Base-by-base conservation (phyloP, 2,113 vertebrate species). In the Osmerus eperlanus region DNA sequence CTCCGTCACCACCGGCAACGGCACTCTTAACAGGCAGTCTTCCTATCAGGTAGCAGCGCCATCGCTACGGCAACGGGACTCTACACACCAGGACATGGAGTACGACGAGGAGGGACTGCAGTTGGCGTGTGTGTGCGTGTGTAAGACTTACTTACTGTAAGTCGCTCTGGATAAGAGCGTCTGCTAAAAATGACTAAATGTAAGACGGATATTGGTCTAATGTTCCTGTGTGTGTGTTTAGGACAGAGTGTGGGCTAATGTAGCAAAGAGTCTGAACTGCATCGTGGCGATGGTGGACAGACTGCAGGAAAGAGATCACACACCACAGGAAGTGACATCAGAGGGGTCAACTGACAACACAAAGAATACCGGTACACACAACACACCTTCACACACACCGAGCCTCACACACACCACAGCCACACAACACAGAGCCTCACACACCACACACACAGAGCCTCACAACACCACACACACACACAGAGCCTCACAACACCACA, bases 51-150 rank as follows among this genome's bases (percentile, higher is more conserved):
- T 88, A 0, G 85, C 79, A 0, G 36, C 3, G 3, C 9, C 21
- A 0, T 56, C 71, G 0, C 56, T 87, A 0, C 77, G 83, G 52
- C 90, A 87, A 25, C 92, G 91, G 64, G 92, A 92, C 53, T 91
- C 81, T 2, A 89, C 90, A 59, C 91, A 88, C 0, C 88, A 89
- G 7, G 90, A 94, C 6, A 80, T 76, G 0, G 93, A 94, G 78
- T 95, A 95, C 11, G 91, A 95, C 15, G 94, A 95, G 21, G 95
- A 95, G 29, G 29, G 94, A 95, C 80, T 96, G 95, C 92, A 93
- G 93, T 91, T 0, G 11, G 55, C 68, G 63, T 19, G 13, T n/a
- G 51, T 51, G 53, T 56, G 32, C 3, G 41, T 67, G 29, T 52
- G 21, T 23, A 23, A 32, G 29, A 32, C 29, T 21, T 21, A 21